A percentile compares a stretch with the other conserved stretches of the same genome.
phyloP scores from a whole-genome alignment of 2,113 vertebrate species.

The Hucho hucho region DNA sequence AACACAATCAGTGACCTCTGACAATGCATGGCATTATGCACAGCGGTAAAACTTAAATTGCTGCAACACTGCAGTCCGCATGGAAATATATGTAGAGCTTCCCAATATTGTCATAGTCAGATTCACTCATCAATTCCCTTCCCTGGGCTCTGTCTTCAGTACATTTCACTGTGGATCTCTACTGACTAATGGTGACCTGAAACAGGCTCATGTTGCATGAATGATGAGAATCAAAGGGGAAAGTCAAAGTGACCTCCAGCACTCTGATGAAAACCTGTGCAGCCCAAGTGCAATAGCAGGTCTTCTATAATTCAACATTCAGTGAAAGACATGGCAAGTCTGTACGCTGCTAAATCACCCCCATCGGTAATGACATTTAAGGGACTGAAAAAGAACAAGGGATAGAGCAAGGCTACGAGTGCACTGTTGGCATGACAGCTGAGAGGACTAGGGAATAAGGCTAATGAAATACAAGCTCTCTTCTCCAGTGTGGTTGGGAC shows the following conservation, averaged over 20 bases:
- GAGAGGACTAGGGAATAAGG: conserved; percentile 23
- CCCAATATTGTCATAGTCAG: conserved; percentile 37
- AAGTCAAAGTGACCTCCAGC: conserved; percentile 71
- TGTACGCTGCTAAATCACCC: conserved; percentile 12
- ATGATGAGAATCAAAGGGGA: conserved; percentile 53
- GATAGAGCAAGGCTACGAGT: conserved; percentile 4
- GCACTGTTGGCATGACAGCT: conserved; percentile 20
- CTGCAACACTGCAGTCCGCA: conserved; percentile 13
- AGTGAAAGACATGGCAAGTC: conserved; percentile 41
- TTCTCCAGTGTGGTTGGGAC: not conserved
- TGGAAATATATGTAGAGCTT: conserved; percentile 39
- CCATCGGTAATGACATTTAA: conserved; percentile 35
- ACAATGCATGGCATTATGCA: conserved; percentile 61
- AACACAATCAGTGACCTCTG: conserved; percentile 56
- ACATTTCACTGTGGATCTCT: conserved; percentile 56
- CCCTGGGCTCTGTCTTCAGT: conserved; percentile 45
- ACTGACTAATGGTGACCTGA: conserved; percentile 61
- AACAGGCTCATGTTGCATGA: conserved; percentile 60
- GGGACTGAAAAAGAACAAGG: conserved; percentile 34
- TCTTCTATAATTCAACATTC: conserved; percentile 70
- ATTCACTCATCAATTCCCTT: conserved; percentile 53
- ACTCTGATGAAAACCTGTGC: conserved; percentile 66
- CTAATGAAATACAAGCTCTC: conserved; percentile 27
- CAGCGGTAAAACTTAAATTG: conserved; percentile 55
- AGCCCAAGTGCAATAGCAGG: conserved; percentile 62